A percentile compares a stretch with the other conserved stretches of the same genome.
phyloP scores from a whole-genome alignment of 2,797 vertebrate species.

The Taenioides sp. region DNA sequence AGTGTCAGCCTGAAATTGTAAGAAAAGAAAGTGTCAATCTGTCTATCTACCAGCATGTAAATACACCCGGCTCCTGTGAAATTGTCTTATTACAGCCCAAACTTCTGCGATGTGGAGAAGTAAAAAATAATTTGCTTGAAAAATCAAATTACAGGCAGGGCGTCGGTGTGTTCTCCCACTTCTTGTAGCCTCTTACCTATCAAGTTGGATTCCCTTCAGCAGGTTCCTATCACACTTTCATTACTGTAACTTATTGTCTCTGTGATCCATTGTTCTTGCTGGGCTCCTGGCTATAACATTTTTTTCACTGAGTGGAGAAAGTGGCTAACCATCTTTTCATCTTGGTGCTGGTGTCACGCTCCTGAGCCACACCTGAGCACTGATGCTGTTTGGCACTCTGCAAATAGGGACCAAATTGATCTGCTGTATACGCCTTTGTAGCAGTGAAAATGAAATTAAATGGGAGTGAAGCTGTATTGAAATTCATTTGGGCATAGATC shows the following conservation, averaged over 20 bases:
- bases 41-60: conserved; percentile 1
- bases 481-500: conserved; percentile 56
- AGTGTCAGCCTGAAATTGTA: conserved; percentile 85
- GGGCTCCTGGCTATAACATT: conserved; percentile 44
- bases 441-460: conserved; percentile 48
- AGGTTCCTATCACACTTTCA: conserved; percentile 77
- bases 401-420: conserved; percentile 71
- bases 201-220: conserved; percentile 68
- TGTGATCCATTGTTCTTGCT: conserved; percentile 54
- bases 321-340: conserved; percentile 64
- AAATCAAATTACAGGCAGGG: conserved; percentile 28
- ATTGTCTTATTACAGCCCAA: conserved; percentile 24
- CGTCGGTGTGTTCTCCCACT: conserved; percentile 16
- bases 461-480: conserved; percentile 45
- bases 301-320: conserved; percentile 52
- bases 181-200: conserved; percentile 37
- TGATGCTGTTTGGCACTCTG: conserved; percentile 40
- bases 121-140: conserved; percentile 35
- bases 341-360: conserved; percentile 46
- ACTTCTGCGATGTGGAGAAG: conserved; percentile 5
- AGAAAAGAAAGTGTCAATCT: conserved; percentile 13
- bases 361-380: conserved; percentile 66
- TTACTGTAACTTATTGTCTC: conserved; percentile 74
- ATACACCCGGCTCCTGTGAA: conserved; percentile 3
- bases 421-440: conserved; percentile 31